Conservation (phyloP, 2,113 vertebrate genomes). For the Carollia perspicillata region DNA sequence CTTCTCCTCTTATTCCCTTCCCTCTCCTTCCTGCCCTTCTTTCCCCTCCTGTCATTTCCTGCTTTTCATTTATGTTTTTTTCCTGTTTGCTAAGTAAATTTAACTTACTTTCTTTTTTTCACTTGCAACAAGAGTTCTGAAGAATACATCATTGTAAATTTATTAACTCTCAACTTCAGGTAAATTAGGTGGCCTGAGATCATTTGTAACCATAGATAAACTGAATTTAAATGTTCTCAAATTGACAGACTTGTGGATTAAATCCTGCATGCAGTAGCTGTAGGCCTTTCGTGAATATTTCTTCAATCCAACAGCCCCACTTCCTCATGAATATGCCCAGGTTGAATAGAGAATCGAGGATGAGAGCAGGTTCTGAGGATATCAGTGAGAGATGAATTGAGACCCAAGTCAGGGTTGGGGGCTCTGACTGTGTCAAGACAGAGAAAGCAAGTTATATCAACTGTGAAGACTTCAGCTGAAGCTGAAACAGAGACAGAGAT, state of each 20-base stretch:
- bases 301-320: background rate
- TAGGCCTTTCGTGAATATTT: background rate
- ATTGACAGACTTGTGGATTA: background rate
- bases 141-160: background rate
- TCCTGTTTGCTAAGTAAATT: background rate
- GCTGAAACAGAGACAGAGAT: background rate
- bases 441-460: background rate
- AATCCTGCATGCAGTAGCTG: background rate
- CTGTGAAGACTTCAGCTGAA: background rate
- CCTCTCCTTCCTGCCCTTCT: background rate
- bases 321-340: background rate
- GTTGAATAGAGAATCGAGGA: background rate
- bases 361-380: background rate
- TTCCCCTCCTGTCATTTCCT: background rate
- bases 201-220: slow-evolving; percentile 2
- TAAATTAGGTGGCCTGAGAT: background rate
- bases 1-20: background rate
- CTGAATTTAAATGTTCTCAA: background rate
- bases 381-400: background rate
- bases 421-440: background rate
- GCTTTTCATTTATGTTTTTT: background rate
- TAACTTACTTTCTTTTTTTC: background rate
- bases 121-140: background rate
- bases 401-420: background rate
- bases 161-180: background rate